These are phyloP conservation scores for Oncorhynchus kisutch DNA, from an alignment of 2,113 vertebrate species.

Conservation along the genomic window DNA sequence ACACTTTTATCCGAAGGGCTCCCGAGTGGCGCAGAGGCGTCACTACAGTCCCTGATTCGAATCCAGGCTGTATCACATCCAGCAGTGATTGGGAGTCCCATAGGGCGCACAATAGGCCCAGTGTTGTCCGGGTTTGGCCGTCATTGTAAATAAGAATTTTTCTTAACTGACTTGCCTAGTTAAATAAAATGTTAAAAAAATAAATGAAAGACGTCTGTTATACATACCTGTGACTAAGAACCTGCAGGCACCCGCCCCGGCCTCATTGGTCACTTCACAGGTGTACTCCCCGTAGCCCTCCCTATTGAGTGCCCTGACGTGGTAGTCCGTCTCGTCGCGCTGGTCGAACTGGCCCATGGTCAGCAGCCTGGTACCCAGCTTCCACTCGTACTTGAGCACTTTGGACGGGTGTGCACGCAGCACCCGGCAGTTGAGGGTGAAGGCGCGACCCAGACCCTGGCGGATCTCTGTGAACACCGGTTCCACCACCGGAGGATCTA, in stretches of 20 bases:
- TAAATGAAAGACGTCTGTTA: no score
- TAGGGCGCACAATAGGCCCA: no score
- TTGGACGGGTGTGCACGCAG: conserved; percentile 86
- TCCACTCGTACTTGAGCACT: conserved; percentile 92
- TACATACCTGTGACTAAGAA: conserved; percentile 90
- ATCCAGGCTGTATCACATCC: no score
- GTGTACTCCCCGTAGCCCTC: conserved; percentile 94
- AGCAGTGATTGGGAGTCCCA: no score
- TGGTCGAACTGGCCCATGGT: conserved; percentile 81
- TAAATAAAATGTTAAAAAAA: no score
- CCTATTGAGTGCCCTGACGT: conserved; percentile 82
- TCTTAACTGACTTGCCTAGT: no score
- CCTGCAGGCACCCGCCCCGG: conserved; percentile 88
- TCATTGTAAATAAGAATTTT: no score
- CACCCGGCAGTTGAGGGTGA: conserved; percentile 87
- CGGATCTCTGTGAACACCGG: conserved; percentile 85
- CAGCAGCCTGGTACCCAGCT: conserved; percentile 84
- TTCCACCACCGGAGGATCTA: conserved; percentile 89
- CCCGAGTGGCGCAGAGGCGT: no score
- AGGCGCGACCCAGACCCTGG: conserved; percentile 84
- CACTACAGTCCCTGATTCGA: no score
- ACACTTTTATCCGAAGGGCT: no score
- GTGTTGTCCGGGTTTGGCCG: no score
- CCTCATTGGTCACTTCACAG: conserved; percentile 94
- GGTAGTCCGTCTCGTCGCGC: conserved; percentile 84